Evolutionary conservation across 2,113 vertebrate genomes (phyloP).

Genomic region (Pogonocichla stellata): DNA sequence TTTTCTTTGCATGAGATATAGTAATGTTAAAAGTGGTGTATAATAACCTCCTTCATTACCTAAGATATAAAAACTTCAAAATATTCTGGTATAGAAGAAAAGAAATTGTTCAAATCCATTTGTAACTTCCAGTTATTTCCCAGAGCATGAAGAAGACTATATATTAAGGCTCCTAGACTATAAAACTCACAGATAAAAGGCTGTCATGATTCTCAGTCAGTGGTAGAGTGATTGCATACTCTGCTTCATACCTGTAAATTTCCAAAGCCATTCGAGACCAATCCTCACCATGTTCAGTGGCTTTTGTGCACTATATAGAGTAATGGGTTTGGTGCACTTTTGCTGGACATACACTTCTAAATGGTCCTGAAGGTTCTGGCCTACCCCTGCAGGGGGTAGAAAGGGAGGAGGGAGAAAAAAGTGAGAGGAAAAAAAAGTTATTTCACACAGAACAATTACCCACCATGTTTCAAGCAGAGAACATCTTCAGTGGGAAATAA

Average conservation of each 20-base stretch:
- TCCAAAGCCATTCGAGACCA: constrained; percentile 90
- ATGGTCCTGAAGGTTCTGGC: constrained; percentile 96
- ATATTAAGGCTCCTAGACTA: not conserved
- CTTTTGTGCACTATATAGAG: constrained; percentile 88
- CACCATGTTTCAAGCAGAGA: not conserved
- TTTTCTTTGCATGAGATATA: not conserved
- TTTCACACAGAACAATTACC: not conserved
- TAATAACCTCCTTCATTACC: not conserved
- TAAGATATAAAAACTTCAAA: not conserved
- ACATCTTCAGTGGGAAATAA: not conserved
- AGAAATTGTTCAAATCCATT: not conserved
- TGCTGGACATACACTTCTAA: constrained; percentile 94
- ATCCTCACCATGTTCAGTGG: constrained; percentile 86
- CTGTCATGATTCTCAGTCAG: not conserved
- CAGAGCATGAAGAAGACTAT: not conserved
- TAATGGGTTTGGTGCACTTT: constrained; percentile 87
- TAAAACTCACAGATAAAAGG: not conserved
- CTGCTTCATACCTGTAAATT: constrained; percentile 85
- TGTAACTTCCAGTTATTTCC: not conserved
- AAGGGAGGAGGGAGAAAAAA: not conserved
- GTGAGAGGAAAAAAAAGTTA: not conserved
- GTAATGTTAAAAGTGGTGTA: not conserved
- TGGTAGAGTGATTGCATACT: not conserved
- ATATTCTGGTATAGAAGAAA: not conserved
- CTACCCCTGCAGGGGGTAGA: constrained; percentile 79